Conservation (phyloP, 1,140 invertebrate species). For the Drosophila arizonae region DNA sequence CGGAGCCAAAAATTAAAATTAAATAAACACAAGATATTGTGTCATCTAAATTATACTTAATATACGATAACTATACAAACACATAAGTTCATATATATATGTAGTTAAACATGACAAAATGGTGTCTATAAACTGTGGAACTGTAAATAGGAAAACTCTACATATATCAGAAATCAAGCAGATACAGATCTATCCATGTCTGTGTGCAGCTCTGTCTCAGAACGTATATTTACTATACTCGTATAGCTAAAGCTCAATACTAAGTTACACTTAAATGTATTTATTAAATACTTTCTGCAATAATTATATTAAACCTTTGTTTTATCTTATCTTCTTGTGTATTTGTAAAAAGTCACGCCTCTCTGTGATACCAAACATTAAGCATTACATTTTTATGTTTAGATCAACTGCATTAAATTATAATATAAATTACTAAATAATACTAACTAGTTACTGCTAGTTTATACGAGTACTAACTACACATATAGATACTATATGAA, state of each 20-base stretch:
- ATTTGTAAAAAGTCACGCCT: constrained; percentile 82
- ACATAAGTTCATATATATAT: constrained; percentile 10
- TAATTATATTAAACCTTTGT: constrained; percentile 62
- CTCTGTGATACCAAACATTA: constrained; percentile 83
- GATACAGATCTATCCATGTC: not conserved
- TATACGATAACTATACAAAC: constrained; percentile 8
- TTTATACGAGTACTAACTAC: constrained; percentile 40
- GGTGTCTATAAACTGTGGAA: constrained; percentile 26
- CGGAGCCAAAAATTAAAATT: constrained; percentile 76
- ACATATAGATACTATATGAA: constrained; percentile 21
- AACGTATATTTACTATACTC: constrained; percentile 53
- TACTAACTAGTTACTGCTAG: constrained; percentile 33
- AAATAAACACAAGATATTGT: constrained; percentile 37
- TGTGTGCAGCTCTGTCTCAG: constrained; percentile 44
- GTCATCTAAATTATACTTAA: constrained; percentile 47
- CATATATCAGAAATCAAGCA: constrained; percentile 14
- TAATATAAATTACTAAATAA: constrained; percentile 45
- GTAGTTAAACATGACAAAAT: constrained; percentile 23
- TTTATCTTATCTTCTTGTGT: constrained; percentile 45
- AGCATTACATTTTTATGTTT: constrained; percentile 81
- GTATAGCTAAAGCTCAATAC: constrained; percentile 61
- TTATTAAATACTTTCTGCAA: constrained; percentile 74
- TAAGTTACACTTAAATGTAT: constrained; percentile 56
- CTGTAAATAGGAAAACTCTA: constrained; percentile 35
- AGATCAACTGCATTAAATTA: constrained; percentile 60